A percentile compares a stretch with the other conserved stretches of the same genome.
These are phyloP conservation scores for Cantharis rufa DNA, from an alignment of 2,888 invertebrate genomes.

Conservation along the genomic window DNA sequence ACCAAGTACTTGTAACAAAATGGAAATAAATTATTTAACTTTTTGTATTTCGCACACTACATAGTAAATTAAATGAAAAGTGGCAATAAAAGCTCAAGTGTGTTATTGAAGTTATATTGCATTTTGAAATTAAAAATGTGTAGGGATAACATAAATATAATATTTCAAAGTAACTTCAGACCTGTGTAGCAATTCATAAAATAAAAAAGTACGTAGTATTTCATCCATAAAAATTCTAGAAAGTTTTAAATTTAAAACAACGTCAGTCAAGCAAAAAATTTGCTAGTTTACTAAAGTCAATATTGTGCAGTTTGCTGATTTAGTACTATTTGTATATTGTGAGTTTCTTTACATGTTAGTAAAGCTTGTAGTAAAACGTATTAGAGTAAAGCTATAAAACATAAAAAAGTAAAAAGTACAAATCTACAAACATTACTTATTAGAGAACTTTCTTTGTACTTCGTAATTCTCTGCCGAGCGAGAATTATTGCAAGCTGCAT, in stretches of 20 bases:
- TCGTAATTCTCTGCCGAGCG: neutral
- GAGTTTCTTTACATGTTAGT: constrained; percentile 2
- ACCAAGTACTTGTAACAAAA: neutral
- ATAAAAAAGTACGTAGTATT: neutral
- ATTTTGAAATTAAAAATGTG: neutral
- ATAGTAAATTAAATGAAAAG: neutral
- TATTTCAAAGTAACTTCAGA: neutral
- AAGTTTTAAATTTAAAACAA: constrained; percentile 5
- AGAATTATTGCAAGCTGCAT: neutral
- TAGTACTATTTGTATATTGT: constrained; percentile 3
- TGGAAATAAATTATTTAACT: neutral
- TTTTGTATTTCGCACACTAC: neutral
- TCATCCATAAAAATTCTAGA: neutral
- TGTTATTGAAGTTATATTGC: neutral
- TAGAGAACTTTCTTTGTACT: neutral
- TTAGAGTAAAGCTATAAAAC: neutral
- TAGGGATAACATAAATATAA: neutral
- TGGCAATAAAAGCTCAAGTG: neutral
- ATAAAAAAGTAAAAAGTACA: neutral
- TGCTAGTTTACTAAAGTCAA: neutral
- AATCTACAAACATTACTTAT: neutral
- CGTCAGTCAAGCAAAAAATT: constrained; percentile 4
- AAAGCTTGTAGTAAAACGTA: neutral
- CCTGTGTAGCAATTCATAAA: neutral
- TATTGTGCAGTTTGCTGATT: constrained; percentile 3